phyloP scores from a whole-genome alignment of 2,888 invertebrate species.

The Melanargia galathea region DNA sequence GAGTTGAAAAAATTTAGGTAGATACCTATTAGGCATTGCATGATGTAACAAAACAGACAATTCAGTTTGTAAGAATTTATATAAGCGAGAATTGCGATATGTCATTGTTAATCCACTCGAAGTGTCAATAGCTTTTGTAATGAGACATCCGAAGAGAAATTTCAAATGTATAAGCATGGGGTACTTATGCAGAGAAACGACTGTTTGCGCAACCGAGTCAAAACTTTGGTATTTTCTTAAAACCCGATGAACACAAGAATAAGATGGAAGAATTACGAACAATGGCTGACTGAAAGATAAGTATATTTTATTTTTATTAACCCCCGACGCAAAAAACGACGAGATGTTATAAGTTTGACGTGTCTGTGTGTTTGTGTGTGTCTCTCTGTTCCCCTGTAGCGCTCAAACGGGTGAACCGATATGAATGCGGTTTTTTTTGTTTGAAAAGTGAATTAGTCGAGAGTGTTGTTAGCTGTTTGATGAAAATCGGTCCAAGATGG shows the following conservation, averaged over 20 bases:
- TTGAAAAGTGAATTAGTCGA: too few species aligned
- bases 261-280: background rate
- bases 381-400: too few species aligned
- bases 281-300: too few species aligned
- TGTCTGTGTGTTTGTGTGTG: too few species aligned
- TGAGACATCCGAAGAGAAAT: conserved; percentile 23
- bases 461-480: too few species aligned
- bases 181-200: background rate
- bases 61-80: background rate
- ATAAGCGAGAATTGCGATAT: conserved; percentile 3
- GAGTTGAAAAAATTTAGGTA: background rate
- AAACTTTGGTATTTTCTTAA: background rate
- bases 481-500: too few species aligned
- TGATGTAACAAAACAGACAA: background rate
- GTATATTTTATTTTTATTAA: too few species aligned
- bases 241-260: background rate
- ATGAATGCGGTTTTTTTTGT: too few species aligned
- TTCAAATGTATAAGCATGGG: conserved; percentile 15
- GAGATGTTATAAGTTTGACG: too few species aligned
- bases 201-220: conserved; percentile 4
- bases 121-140: conserved; percentile 15
- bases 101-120: conserved; percentile 21
- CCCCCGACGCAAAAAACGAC: too few species aligned
- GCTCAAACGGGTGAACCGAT: too few species aligned
- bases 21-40: background rate